A percentile compares a stretch with the other conserved stretches of the same genome.
phyloP scores from a whole-genome alignment of 2,888 invertebrate genomes.

The Heliconius ismenius region DNA sequence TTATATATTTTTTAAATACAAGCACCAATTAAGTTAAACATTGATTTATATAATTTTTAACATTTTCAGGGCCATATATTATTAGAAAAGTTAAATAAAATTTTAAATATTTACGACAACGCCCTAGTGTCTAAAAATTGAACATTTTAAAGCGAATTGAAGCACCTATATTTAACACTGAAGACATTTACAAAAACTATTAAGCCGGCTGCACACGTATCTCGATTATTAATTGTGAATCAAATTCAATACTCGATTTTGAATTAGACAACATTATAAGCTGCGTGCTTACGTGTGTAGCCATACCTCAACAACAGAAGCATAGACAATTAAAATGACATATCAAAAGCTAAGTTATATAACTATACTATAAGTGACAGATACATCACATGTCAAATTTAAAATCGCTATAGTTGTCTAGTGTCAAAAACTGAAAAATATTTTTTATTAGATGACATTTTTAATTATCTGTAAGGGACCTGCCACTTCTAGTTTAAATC shows the following conservation, averaged over 20 bases:
- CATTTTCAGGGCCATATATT: background rate
- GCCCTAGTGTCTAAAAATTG: background rate
- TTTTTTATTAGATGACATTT: background rate
- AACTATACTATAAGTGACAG: background rate
- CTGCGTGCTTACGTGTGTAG: conserved; percentile 16
- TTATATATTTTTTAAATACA: conserved; percentile 3
- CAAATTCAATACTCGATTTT: conserved; percentile 5
- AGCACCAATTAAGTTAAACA: conserved; percentile 28
- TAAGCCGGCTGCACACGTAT: conserved; percentile 8
- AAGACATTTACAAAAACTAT: conserved; percentile 12
- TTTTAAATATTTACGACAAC: background rate
- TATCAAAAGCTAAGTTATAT: conserved; percentile 8
- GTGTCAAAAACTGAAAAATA: background rate
- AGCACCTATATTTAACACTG: conserved; percentile 21
- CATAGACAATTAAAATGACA: conserved; percentile 20
- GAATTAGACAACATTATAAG: background rate
- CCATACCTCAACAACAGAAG: conserved; percentile 1
- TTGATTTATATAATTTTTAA: background rate
- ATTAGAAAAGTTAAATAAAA: background rate
- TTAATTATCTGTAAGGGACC: background rate
- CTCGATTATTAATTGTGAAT: conserved; percentile 3
- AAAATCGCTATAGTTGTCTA: background rate
- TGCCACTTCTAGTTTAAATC: background rate
- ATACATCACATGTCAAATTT: background rate
- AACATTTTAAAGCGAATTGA: conserved; percentile 16